phyloP scores from a whole-genome alignment of 2,113 vertebrate species.

The Falcunculus frontatus region DNA sequence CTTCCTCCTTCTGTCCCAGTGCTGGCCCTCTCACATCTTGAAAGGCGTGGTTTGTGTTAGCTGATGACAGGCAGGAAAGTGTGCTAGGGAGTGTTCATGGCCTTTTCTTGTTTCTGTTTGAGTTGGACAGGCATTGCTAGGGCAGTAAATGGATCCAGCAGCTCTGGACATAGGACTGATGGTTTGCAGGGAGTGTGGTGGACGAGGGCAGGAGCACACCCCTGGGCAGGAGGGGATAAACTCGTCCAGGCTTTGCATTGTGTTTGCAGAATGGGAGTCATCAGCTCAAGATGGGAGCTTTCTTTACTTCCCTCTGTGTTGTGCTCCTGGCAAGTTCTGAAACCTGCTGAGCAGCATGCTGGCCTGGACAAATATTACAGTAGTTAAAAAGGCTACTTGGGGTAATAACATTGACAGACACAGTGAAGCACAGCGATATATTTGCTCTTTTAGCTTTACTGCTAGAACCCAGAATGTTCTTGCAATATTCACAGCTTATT shows the following conservation, averaged over 20 bases:
- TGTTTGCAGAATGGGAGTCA: background rate
- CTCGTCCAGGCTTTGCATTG: background rate
- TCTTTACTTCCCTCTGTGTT: background rate
- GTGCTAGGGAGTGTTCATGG: background rate
- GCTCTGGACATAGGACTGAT: background rate
- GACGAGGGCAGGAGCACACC: rapidly evolving
- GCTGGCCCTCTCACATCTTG: background rate
- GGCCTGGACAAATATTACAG: background rate
- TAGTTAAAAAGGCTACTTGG: background rate
- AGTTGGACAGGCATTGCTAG: background rate
- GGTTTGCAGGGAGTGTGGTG: background rate
- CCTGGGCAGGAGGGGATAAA: background rate
- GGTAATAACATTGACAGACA: background rate
- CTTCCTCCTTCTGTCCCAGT: background rate
- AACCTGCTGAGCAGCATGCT: conserved; percentile 3
- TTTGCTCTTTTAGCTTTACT: background rate
- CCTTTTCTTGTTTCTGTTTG: background rate
- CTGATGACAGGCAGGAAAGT: background rate
- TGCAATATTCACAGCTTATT: background rate
- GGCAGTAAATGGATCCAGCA: background rate
- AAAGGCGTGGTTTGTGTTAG: background rate
- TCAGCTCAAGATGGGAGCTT: background rate
- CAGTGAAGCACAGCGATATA: background rate
- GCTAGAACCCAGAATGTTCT: background rate
- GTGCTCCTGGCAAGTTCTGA: background rate